Percentiles rank a stretch among this genome's conserved stretches.
Evolutionary conservation across 1,140 invertebrate genomes (phyloP).

Genomic region (Heliconius hewitsoni): DNA sequence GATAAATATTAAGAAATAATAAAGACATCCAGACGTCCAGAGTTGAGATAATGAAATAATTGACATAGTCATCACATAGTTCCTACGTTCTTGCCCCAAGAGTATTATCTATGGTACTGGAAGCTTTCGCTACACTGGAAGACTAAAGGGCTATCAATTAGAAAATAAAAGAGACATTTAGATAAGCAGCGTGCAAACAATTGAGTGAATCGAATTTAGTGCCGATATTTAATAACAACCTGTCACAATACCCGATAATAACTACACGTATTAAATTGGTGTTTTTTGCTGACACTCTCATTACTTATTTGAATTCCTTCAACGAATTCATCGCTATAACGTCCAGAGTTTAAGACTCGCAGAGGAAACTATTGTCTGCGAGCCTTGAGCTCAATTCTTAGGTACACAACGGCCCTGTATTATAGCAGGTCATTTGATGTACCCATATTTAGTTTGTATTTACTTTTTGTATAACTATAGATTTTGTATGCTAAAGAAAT

Average conservation of each 20-base stretch:
- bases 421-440: constrained; percentile 37
- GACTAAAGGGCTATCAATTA: constrained; percentile 56
- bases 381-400: not conserved
- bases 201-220: constrained; percentile 50
- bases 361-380: constrained; percentile 23
- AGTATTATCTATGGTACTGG: constrained; percentile 57
- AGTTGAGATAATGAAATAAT: constrained; percentile 75
- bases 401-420: constrained; percentile 25
- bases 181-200: constrained; percentile 61
- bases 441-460: constrained; percentile 24
- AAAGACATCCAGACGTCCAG: constrained; percentile 46
- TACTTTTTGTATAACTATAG: constrained; percentile 58
- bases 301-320: constrained; percentile 33
- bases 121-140: constrained; percentile 68
- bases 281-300: constrained; percentile 55
- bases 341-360: constrained; percentile 5
- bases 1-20: constrained; percentile 51
- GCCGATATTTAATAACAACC: constrained; percentile 60
- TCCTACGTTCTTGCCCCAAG: constrained; percentile 69
- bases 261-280: constrained; percentile 68
- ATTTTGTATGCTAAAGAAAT: constrained; percentile 72
- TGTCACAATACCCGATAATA: constrained; percentile 57
- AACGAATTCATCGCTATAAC: constrained; percentile 23
- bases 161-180: constrained; percentile 43
- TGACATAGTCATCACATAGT: constrained; percentile 81